Evolutionary conservation across 2,797 vertebrate genomes (phyloP), one percentile per base, ranked within the genome.

Genomic region (Lateolabrax maculatus): DNA sequence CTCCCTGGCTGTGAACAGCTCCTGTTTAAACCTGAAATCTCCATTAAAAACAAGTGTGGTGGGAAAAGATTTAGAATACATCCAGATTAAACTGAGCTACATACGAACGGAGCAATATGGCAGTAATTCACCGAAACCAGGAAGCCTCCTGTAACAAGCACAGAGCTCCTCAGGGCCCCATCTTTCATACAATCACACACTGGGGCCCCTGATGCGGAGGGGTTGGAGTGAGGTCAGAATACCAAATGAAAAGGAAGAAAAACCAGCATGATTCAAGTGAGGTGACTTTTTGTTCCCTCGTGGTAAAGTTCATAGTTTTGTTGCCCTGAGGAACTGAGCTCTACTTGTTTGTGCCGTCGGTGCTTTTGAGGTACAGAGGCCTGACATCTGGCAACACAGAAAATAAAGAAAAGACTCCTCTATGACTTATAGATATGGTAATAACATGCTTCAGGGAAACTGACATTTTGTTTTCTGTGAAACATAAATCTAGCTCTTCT

Each of bases 81-180:
- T 70, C 66, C 63, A 81, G 76, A 80, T 87, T 89, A 78, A 87
- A 75, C 57, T 58, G 76, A 81, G 82, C 75, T 84, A 81, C 82
- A 89, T 72, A 46, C 46, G 1, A 19, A 13, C 37, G 0, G 29
- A 72, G 83, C 77, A 88, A 88, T 88, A 57, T 90, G 89, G 87
- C 86, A 90, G 75, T 91, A 92, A 92, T 91, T 94, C 91, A 91
- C 68, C n/a, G 7, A 60, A 84, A 83, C 85, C 84, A 84, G 83
- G 78, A 91, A 89, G 85, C 71, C 55, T 81, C 76, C 62, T 76
- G 82, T 81, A 84, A 86, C 84, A 75, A 63, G 80, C 72, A 1
- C 70, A 31, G 71, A 81, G 86, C 82, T 92, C 89, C 89, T 90
- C 73, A 0, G 87, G 91, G 90, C 75, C 80, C 77, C 88, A 81